phyloP scores from a whole-genome alignment of 2,113 vertebrate species.

The Gambusia holbrooki region DNA sequence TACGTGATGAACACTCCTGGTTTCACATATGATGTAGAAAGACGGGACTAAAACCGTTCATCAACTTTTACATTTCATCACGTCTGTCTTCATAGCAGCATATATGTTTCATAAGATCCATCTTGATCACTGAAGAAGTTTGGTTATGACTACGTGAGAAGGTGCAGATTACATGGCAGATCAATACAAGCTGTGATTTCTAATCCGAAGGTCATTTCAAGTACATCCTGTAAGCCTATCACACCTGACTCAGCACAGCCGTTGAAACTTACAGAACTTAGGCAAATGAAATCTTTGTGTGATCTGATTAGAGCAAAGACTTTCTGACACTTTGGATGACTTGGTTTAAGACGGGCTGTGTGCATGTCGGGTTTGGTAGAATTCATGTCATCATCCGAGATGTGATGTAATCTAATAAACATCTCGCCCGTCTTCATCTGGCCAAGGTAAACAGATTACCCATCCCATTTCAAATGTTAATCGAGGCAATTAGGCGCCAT shows the following conservation, averaged over 20 bases:
- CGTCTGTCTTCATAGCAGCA: background rate
- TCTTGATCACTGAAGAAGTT: background rate
- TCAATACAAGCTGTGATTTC: constrained; percentile 7
- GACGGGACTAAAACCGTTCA: background rate
- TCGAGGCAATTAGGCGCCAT: constrained; percentile 17
- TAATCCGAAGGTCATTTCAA: constrained; percentile 32
- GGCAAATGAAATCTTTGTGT: constrained; percentile 28
- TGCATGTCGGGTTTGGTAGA: constrained; percentile 20
- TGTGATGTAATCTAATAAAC: constrained; percentile 36
- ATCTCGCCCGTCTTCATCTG: constrained; percentile 27
- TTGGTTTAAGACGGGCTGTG: constrained; percentile 7
- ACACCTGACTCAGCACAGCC: constrained; percentile 23
- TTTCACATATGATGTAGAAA: background rate
- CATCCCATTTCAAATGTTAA: constrained; percentile 10
- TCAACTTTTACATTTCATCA: background rate
- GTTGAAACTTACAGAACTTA: constrained; percentile 15
- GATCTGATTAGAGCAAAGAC: constrained; percentile 17
- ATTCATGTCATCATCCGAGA: constrained; percentile 5
- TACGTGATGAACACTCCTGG: background rate
- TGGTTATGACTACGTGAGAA: background rate
- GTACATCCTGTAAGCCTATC: background rate
- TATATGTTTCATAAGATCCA: background rate
- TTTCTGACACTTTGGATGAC: constrained; percentile 14
- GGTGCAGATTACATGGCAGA: background rate
- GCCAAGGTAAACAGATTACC: constrained; percentile 47